phyloP scores from a whole-genome alignment of 30 jellyfish, hydroid and myxozoan species.

The Rhopilema esculentum region DNA sequence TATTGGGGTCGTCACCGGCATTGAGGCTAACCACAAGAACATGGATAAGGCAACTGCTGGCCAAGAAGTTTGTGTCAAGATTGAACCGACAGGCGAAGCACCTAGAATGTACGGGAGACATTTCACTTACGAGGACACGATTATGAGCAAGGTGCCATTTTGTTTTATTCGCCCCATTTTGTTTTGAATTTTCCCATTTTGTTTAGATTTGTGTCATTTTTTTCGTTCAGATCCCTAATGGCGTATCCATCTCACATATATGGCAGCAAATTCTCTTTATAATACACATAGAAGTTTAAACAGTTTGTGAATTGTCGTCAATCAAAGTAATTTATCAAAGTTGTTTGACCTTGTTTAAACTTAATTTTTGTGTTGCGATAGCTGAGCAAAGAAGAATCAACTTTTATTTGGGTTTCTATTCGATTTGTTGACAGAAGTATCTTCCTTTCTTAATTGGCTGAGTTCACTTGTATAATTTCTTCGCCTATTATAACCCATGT shows the following conservation, averaged over 20 bases:
- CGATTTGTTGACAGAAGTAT: neutral
- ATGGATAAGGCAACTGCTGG: slow-evolving; percentile 92
- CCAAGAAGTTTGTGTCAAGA: slow-evolving; percentile 96
- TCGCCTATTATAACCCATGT: too few relatives aligned
- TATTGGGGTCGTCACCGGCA: slow-evolving; percentile 97
- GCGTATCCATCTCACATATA: too few relatives aligned
- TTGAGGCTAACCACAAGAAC: slow-evolving; percentile 98
- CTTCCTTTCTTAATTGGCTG: neutral
- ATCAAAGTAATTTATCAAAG: too few relatives aligned
- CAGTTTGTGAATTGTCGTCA: too few relatives aligned
- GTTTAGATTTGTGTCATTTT: neutral
- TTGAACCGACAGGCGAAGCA: slow-evolving; percentile 97
- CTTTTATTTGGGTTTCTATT: neutral
- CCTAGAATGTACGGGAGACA: slow-evolving; percentile 99
- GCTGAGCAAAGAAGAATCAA: neutral
- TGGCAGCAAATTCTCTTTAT: too few relatives aligned
- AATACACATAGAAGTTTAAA: too few relatives aligned
- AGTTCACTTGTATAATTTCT: too few relatives aligned
- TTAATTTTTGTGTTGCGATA: neutral
- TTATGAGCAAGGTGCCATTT: slow-evolving; percentile 88
- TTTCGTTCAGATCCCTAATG: too few relatives aligned
- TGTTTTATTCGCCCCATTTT: neutral
- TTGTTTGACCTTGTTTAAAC: neutral
- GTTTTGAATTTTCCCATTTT: neutral
- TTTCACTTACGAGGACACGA: slow-evolving; percentile 92